These are phyloP conservation scores for Laticauda colubrina DNA, from an alignment of 2,113 vertebrate species.

Conservation along the genomic window DNA sequence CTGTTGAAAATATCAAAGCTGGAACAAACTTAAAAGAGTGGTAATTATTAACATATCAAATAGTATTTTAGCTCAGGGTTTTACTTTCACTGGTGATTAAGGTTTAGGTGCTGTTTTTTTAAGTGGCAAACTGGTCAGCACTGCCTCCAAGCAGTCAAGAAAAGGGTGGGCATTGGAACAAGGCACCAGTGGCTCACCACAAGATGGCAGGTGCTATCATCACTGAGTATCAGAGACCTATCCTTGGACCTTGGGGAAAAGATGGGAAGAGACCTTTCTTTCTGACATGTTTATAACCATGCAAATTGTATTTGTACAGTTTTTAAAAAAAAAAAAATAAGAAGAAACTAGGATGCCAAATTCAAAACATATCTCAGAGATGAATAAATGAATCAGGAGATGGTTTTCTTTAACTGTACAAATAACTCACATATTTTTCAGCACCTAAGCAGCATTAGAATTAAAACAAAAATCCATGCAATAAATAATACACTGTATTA, in stretches of 20 bases:
- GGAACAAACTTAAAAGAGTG: background rate
- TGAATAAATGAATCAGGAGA: conserved; percentile 49
- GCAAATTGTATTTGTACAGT: conserved; percentile 12
- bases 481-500: background rate
- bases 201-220: background rate
- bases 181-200: too few species aligned
- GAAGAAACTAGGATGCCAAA: conserved; percentile 18
- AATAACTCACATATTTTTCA: background rate
- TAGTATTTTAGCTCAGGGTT: background rate
- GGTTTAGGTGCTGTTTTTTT: background rate
- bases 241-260: background rate
- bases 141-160: background rate
- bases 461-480: background rate
- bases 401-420: conserved; percentile 40
- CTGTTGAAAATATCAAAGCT: background rate
- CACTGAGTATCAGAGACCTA: background rate
- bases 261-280: background rate
- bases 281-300: background rate
- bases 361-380: conserved; percentile 43
- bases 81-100: background rate
- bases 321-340: conserved; percentile 32
- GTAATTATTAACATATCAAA: background rate
- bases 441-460: background rate
- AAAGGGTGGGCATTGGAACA: background rate
- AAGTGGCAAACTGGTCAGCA: background rate